Conservation (phyloP, 1,140 invertebrate species). For the Neodiprion fabricii region DNA sequence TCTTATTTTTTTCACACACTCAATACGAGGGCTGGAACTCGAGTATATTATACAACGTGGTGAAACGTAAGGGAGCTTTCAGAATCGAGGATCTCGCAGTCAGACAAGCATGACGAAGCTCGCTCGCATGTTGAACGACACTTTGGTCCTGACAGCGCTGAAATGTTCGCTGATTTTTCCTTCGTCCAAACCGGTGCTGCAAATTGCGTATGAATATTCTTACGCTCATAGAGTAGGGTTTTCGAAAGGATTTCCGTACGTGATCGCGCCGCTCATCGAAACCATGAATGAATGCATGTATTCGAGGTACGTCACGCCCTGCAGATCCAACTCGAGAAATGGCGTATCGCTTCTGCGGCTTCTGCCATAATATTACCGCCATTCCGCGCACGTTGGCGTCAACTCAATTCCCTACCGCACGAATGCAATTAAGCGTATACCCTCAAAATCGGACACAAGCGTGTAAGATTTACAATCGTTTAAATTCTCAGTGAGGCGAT, state of each 20-base stretch:
- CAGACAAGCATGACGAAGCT: background rate
- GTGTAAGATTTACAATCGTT: too few relatives aligned
- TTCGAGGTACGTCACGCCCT: background rate
- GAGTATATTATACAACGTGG: too few relatives aligned
- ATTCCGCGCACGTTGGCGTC: too few relatives aligned
- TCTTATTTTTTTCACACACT: too few relatives aligned
- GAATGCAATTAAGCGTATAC: too few relatives aligned
- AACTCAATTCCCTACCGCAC: too few relatives aligned
- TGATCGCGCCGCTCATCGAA: background rate
- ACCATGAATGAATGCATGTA: background rate
- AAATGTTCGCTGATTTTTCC: background rate
- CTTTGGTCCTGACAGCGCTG: background rate
- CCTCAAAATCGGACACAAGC: too few relatives aligned
- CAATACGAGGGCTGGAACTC: too few relatives aligned
- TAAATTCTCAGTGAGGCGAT: too few relatives aligned
- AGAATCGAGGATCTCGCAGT: background rate
- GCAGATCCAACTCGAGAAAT: background rate
- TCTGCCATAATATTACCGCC: background rate
- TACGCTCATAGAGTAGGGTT: background rate
- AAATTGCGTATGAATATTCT: constrained; percentile 1
- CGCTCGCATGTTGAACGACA: background rate
- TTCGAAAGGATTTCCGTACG: background rate
- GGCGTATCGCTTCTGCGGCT: background rate
- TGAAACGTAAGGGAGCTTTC: background rate
- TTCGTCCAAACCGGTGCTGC: background rate